Base-by-base conservation (phyloP, 1,140 invertebrate species). In the Camponotus vicinus region DNA sequence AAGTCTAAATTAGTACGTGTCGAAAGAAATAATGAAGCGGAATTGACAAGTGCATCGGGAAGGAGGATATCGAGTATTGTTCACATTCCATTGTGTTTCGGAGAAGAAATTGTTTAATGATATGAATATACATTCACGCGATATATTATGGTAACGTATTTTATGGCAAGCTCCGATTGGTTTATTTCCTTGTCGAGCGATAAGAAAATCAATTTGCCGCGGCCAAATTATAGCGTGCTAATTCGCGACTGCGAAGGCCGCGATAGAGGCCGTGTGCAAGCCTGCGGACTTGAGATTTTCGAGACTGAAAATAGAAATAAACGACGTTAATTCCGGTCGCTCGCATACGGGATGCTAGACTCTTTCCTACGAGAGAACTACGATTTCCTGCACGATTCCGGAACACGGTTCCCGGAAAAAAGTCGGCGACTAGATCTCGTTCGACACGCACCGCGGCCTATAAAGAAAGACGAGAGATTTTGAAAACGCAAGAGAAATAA, bases 341-440 rank as follows among this genome's bases (percentile, higher is more conserved):
- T 40, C 37, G 49, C 15, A n/a, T 77, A 45, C 45, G 15, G 49
- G 61, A 52, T 37, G 61, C 13, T 49, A 13, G 3, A 6, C 13
- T 7, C 55, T 52, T 37, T 15, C n/a, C 59, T 67, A 79, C 18
- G 8, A 52, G 49, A 52, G 49, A 79, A 59, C 78, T 71, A 32
- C 83, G 77, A 89, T 89, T 89, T 89, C 11, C 83, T 89, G 88
- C 88, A 89, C 88, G 88, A 89, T 88, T 61, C 27, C 52, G 55
- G 76, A 61, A 45, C 45, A 49, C 34, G 34, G 8, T 89, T 89
- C 88, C 40, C 57, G 77, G 88, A 89, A 89, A 69, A 59, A 71
- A 34, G 64, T 21, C 13, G 32, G 18, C 59, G 82, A 40, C 45
- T 37, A 52, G 83, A 45, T 78, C 57, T 78, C 75, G 75, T 85